Evolutionary conservation across 2,888 invertebrate species (phyloP), one percentile per base, ranked within the genome.

Genomic region (Aporophyla lueneburgensis): DNA sequence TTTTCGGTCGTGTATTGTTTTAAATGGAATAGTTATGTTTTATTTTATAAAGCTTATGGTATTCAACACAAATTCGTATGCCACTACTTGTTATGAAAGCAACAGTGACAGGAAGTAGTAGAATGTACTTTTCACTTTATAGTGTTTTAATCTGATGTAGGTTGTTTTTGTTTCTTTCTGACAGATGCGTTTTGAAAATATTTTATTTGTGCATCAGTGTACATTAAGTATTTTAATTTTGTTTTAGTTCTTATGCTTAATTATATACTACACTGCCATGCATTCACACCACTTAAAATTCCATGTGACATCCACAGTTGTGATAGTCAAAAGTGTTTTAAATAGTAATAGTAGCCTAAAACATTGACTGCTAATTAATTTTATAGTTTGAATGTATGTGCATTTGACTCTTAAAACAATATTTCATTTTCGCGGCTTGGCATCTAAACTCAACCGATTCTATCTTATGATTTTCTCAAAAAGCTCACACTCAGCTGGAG

Each of bases 401-500:
- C 7, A 49, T 51, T 56, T 58, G 51, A 27, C 10, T 69, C 0
- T 12, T 14, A 40, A 61, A 19, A 43, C 1, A 19, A 53, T 46
- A 62, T 56, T 10, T 0, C 6, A 33, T 16, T 14, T 6, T 51
- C 14, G 7, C 9, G 14, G n/a, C 7, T 6, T 16, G 16, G 12
- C 24, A 40, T 14, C 9, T 21, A 33, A 58, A 54, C 16, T 43
- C 21, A 46, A 43, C 5, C 27, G 21, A 59, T 54, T 24, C n/a
- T 0, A 46, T 58, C 33, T 51, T 27, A 58, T 21, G 9, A 71
- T 49, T 78, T 81, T 74, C 71, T 69, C 10, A 65, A n/a, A 54
- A 66, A 73, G 71, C 73, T 56, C 61, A 16, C 77, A 56, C 69
- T 71, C 68, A 19, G 56, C 58, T 63, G 43, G 49, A 82, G 72